These are phyloP conservation scores for Zaprionus davidi DNA, from an alignment of 1,140 invertebrate species.

Conservation along the genomic window DNA sequence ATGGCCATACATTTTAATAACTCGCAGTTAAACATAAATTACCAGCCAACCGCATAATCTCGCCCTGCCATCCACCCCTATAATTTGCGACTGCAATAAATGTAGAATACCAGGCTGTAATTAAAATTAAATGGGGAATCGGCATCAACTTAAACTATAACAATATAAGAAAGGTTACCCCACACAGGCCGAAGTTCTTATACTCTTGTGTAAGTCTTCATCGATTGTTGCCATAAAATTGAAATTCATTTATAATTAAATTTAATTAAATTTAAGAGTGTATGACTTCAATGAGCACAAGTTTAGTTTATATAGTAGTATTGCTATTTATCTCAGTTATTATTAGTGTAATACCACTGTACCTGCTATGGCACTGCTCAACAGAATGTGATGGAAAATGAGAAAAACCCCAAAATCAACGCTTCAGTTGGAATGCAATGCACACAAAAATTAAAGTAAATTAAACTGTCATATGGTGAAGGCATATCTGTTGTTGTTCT, in stretches of 20 bases:
- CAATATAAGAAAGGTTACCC: neutral
- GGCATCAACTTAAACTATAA: constrained; percentile 29
- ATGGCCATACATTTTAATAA: constrained; percentile 77
- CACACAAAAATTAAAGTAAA: constrained; percentile 81
- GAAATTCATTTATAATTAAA: neutral
- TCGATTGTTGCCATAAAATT: neutral
- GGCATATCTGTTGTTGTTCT: constrained; percentile 20
- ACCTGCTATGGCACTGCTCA: too few species aligned
- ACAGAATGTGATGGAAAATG: constrained; percentile 19
- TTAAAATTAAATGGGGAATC: constrained; percentile 80
- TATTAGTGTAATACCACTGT: too few species aligned
- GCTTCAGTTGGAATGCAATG: constrained; percentile 65
- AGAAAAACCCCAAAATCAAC: constrained; percentile 50
- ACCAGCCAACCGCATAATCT: constrained; percentile 69
- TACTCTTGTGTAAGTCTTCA: neutral
- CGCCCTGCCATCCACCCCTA: neutral
- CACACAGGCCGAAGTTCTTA: neutral
- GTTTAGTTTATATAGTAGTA: too few species aligned
- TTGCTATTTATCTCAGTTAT: too few species aligned
- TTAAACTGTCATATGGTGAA: constrained; percentile 81
- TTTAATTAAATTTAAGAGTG: too few species aligned
- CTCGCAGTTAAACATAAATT: constrained; percentile 80
- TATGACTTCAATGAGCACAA: too few species aligned
- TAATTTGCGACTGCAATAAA: constrained; percentile 44
- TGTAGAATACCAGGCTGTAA: constrained; percentile 42